Base-by-base conservation (phyloP, 1,140 invertebrate genomes). In the Euura lappo region DNA sequence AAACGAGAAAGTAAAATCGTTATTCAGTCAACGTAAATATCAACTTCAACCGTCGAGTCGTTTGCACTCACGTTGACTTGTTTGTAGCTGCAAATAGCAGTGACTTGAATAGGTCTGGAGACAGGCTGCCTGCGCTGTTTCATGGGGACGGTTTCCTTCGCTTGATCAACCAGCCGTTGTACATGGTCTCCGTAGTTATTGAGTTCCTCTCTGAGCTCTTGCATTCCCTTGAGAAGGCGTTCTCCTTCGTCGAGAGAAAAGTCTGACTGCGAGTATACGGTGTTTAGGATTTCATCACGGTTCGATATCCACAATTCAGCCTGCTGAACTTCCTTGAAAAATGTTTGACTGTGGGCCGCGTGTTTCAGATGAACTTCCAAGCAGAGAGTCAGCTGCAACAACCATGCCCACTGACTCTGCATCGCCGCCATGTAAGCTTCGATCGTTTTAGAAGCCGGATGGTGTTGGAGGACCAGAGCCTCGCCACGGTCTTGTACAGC, bases 371-470 rank as follows among this genome's bases (percentile, higher is more conserved):
- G 98, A 1, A 95, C 94, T 85, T 99, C 98, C 11, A 99, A 89
- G 79, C 97, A 99, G n/a, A 97, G 90, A 0, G 96, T 98, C 8
- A 99, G 88, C 80, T 99, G 97, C 2, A 99, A 88, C 0, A 99
- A 89, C 97, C 97, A 99, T 11, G 97, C 95, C 97, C 98, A 99
- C 85, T 99, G 97, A 2, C 94, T 96, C 86, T 99, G 97, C 93
- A 99, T 96, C 10, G 96, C 96, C 68, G 95, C 93, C 88, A 99
- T 92, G 88, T 98, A 98, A 0, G 95, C 93, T 89, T 99, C 97
- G 79, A 99, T 98, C 44, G 95, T 97, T 86, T 98, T 97, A 7
- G 94, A 92, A 8, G 97, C 98, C 1, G 97, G 97, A 87, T 99
- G 98, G 78, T 98, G 95, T 83, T 99, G 97, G 7, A 97, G 91